These are phyloP conservation scores for Leptinotarsa juncta DNA, from an alignment of 2,888 invertebrate species.

Conservation along the genomic window DNA sequence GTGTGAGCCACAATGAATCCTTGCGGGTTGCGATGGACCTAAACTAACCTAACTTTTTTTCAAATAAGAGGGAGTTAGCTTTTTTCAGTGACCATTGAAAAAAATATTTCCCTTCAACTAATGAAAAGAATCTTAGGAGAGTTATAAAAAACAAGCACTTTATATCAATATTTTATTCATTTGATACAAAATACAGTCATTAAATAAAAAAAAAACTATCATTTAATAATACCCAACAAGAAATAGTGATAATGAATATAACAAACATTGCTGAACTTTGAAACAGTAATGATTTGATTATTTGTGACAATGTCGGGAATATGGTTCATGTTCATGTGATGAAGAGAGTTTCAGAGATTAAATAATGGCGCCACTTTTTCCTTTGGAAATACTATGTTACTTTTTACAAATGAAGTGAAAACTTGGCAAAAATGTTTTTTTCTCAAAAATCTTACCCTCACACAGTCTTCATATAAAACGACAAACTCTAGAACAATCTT, in stretches of 20 bases:
- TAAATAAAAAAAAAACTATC: not conserved
- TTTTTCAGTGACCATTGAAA: no score
- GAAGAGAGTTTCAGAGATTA: no score
- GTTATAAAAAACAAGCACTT: not conserved
- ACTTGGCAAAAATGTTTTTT: not conserved
- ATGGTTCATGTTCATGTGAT: no score
- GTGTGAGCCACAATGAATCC: no score
- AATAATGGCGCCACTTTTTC: no score
- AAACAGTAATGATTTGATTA: slow-evolving; percentile 4
- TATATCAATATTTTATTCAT: slow-evolving; percentile 2
- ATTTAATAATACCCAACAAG: slow-evolving; percentile 7
- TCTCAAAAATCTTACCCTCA: not conserved
- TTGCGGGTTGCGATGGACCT: no score
- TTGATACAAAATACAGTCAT: slow-evolving; percentile 8
- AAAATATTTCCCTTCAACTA: no score
- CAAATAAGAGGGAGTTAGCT: no score
- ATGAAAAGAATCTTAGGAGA: no score
- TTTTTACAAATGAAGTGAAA: no score
- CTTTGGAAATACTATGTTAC: no score
- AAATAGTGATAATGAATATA: slow-evolving; percentile 17
- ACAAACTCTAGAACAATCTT: not conserved
- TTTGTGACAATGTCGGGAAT: no score
- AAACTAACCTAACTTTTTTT: not conserved
- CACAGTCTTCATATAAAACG: not conserved
- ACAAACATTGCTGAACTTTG: slow-evolving; percentile 9